Base-by-base conservation (phyloP, 2,797 vertebrate genomes). In the Sardinella longiceps region DNA sequence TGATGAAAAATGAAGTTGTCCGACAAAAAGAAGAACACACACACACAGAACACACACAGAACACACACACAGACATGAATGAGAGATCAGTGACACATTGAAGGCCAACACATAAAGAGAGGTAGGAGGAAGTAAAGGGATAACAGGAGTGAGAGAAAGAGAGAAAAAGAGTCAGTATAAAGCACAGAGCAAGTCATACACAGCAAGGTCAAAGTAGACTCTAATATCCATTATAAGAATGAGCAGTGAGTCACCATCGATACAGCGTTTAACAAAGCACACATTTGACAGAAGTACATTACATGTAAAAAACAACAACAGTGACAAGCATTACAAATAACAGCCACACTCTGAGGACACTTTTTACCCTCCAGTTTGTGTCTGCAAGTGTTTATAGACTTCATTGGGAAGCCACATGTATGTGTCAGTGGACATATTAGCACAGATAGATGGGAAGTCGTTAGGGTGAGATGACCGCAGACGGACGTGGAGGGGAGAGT, bases 101-200 rank as follows among this genome's bases (percentile, higher is more conserved):
- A 14, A 48, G 30, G 25, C 80, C 74, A 77, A 56, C 80, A 43
- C 70, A 77, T 43, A 15, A 37, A 23, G 18, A 74, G 14, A 39
- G 20, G 70, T 39, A 37, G 33, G 33, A 23, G 14, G 23, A 77
- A 20, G 33, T 37, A 81, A 48, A 30, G 53, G 63, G 81, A 50
- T 37, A 80, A 58, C 63, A 81, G 82, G 84, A 56, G 80, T 18
- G 81, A 85, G 80, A 77, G 37, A 87, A 63, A 53, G 74, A 60
- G 60, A 51, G 25, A 84, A 46, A 60, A 77, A 83, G 25, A 51
- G 83, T 84, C 83, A 88, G 82, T 84, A 11, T n/a, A 84, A 28
- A 81, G 77, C 28, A 82, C 43, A 43, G 0, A 43, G 12, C n/a
- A 70, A 45, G 48, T 48, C 51, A 58, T 12, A 80, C n/a, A 12